Evolutionary conservation across 2,113 vertebrate species (phyloP).

Genomic region (Osmerus mordax): DNA sequence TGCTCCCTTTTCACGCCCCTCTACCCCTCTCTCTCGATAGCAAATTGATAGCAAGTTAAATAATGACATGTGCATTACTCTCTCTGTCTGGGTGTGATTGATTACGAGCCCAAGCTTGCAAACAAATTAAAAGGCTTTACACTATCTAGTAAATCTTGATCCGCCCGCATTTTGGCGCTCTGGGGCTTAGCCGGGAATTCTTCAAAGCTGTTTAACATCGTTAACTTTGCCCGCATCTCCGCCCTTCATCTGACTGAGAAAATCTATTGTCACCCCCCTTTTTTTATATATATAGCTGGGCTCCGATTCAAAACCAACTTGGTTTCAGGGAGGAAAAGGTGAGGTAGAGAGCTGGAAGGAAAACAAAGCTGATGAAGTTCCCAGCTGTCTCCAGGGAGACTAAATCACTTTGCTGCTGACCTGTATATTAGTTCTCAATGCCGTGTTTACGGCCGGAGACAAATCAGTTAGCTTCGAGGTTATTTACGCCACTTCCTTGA

Average conservation of each 20-base stretch:
- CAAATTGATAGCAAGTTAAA: not conserved
- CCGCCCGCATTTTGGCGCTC: conserved; percentile 12
- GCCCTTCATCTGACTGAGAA: not conserved
- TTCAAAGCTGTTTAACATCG: not conserved
- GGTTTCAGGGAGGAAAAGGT: not conserved
- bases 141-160: conserved; percentile 35
- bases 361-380: conserved; percentile 31
- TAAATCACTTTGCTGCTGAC: conserved; percentile 62
- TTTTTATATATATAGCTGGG: not conserved
- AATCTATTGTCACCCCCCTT: not conserved
- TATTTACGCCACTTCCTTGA: conserved; percentile 59
- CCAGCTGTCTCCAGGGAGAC: not conserved
- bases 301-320: conserved; percentile 7
- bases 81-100: conserved; percentile 26
- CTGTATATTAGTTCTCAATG: conserved; percentile 63
- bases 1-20: not conserved
- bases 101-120: conserved; percentile 21
- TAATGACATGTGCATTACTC: conserved; percentile 22
- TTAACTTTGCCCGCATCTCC: not conserved
- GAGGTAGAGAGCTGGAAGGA: not conserved
- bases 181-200: not conserved
- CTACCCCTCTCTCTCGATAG: not conserved
- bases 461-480: conserved; percentile 58
- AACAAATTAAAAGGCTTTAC: conserved; percentile 41
- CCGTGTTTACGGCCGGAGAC: conserved; percentile 63